Conservation (phyloP, 2,888 invertebrate species). For the Scaptomyza flava region DNA sequence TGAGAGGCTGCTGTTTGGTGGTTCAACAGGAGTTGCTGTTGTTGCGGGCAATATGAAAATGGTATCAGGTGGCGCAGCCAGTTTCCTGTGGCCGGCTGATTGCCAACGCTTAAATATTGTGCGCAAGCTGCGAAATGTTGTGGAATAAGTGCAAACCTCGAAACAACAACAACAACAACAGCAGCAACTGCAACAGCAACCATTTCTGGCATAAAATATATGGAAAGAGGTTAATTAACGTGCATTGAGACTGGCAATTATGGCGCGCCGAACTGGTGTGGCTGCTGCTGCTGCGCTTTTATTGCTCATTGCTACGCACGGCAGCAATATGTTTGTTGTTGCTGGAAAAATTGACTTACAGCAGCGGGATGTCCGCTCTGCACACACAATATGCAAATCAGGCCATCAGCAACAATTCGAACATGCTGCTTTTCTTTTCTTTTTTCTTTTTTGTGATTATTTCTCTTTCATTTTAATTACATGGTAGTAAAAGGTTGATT, state of each 20-base stretch:
- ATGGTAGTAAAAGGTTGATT: constrained; percentile 49
- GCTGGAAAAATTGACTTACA: constrained; percentile 43
- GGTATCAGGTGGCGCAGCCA: constrained; percentile 73
- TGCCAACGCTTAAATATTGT: constrained; percentile 70
- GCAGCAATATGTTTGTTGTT: constrained; percentile 56
- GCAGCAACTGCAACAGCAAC: constrained; percentile 22
- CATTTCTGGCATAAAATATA: constrained; percentile 58
- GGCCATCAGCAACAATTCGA: constrained; percentile 19
- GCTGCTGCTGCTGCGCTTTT: constrained; percentile 46
- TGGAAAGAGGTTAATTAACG: constrained; percentile 82
- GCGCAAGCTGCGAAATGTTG: constrained; percentile 53
- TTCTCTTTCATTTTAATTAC: constrained; percentile 47
- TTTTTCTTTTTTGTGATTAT: constrained; percentile 19
- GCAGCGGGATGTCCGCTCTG: constrained; percentile 72
- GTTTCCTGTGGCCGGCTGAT: constrained; percentile 62
- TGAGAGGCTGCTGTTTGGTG: constrained; percentile 42
- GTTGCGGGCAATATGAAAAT: constrained; percentile 61
- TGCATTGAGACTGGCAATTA: constrained; percentile 79
- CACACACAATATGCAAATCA: constrained; percentile 72
- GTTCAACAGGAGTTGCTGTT: constrained; percentile 14
- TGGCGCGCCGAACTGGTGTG: constrained; percentile 61
- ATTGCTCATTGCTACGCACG: constrained; percentile 50
- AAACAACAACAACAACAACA: constrained; percentile 33
- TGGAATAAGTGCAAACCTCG: constrained; percentile 44
- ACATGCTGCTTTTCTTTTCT: background rate